phyloP scores from a whole-genome alignment of 2,113 vertebrate species.

The Naja naja region DNA sequence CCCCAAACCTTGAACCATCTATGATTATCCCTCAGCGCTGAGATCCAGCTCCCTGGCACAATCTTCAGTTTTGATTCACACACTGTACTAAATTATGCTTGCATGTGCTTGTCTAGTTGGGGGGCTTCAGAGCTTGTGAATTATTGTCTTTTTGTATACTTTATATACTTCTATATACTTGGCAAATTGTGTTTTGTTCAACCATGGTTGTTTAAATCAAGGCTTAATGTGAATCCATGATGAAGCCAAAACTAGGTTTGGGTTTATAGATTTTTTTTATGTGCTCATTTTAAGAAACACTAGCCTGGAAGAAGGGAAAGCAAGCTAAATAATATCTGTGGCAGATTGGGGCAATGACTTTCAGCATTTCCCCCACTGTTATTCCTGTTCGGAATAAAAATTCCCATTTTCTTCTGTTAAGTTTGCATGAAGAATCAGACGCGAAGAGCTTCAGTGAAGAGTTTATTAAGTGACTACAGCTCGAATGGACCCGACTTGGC shows the following conservation, averaged over 20 bases:
- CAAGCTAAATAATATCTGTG: neutral
- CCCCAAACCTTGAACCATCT: neutral
- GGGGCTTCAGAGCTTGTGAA: neutral
- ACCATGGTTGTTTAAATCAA: neutral
- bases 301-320: neutral
- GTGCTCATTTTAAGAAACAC: neutral
- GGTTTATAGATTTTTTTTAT: neutral
- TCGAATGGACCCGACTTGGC: too few species aligned
- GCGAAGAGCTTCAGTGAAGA: too few species aligned
- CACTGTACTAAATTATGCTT: neutral
- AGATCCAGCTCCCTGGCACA: neutral
- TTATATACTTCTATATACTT: neutral
- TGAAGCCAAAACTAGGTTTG: neutral
- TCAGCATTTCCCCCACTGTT: neutral
- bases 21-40: neutral
- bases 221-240: neutral
- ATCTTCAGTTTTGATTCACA: neutral
- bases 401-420: too few species aligned
- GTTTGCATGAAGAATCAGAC: too few species aligned
- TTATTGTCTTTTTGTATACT: neutral
- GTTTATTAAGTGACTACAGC: too few species aligned
- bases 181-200: neutral
- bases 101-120: neutral
- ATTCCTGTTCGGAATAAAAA: neutral
- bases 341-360: neutral